Percentiles rank a stretch among this genome's conserved stretches.
Conservation (phyloP, 37 sponge, comb jelly and placozoan species). For the Tethya wilhelma region DNA sequence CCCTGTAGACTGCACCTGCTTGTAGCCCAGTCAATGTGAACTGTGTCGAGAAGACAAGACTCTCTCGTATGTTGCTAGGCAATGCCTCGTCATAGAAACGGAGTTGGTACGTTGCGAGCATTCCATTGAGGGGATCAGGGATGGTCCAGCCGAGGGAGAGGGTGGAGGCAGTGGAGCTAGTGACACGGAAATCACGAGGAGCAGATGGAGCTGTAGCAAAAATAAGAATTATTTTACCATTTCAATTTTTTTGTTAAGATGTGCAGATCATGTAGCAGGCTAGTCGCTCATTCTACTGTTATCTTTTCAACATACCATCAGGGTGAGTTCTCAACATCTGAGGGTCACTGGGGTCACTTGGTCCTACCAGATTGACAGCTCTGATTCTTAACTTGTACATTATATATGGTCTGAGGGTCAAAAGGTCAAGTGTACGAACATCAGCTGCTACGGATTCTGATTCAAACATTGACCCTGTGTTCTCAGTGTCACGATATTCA, state of each 20-base stretch:
- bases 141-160: constrained; percentile 51
- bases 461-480: background rate
- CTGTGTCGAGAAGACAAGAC: constrained; percentile 14
- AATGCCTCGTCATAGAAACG: constrained; percentile 18
- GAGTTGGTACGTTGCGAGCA: constrained; percentile 42
- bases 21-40: constrained; percentile 20
- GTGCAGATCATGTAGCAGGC: background rate
- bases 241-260: background rate
- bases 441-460: background rate
- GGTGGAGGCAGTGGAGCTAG: constrained; percentile 32
- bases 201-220: constrained; percentile 49
- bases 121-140: constrained; percentile 64
- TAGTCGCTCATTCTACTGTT: background rate
- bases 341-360: constrained; percentile 27
- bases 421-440: background rate
- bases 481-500: constrained; percentile 27
- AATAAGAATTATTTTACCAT: background rate
- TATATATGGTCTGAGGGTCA: constrained; percentile 44
- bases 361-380: constrained; percentile 55
- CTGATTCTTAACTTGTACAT: constrained; percentile 55
- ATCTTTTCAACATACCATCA: constrained; percentile 22
- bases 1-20: constrained; percentile 37
- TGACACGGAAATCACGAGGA: constrained; percentile 51
- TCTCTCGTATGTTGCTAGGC: background rate
- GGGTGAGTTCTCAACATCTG: constrained; percentile 36